Base-by-base conservation (phyloP, 1,140 invertebrate genomes). In the Diprion similis region DNA sequence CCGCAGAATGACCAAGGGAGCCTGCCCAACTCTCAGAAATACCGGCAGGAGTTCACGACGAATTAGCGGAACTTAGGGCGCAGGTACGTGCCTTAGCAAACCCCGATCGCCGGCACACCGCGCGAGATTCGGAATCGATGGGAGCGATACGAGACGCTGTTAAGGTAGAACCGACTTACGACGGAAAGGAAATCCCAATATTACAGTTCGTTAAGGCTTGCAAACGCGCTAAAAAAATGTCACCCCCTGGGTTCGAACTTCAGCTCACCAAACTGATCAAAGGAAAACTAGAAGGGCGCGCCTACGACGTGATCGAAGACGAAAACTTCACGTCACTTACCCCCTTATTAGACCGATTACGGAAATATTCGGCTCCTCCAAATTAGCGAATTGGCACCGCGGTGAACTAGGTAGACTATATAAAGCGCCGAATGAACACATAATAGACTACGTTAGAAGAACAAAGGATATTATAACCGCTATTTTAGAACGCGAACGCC, bases 141-240 rank as follows among this genome's bases (percentile, higher is more conserved):
- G n/a, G n/a, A 4, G 46, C 67, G 10, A 45, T 68, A 10, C 67
- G 18, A 8, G 67, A 68, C 46, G 67, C 46, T 8, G 37, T 45
- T 19, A 19, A 19, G 4, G 6, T 45, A 11, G 46, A 45, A 13
- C 67, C 67, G 15, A 68, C 10, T 8, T 68, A 45, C 46, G 67
- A 68, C 67, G 67, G 67, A 4, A 68, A 68, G 46, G 46, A 68
- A 45, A 68, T 68, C 8, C 67, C 67, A 13, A 45, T 19, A 9
- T 24, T 45, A 8, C 10, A 68, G 37, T 68, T 68, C 46, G 46
- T 68, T 15, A 8, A 45, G 10, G 67, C 67, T 68, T 68, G 67
- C 18, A 68, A 68, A 68, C 8, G 67, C 37, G 67, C 67, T 10
- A 19, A 24, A 4, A 15, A 7, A 68, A 7, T 68, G 4, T 45